Percentiles rank a stretch among this genome's conserved stretches.
Evolutionary conservation across 2,888 invertebrate species (phyloP).

Genomic region (Stenichneumon culpator): DNA sequence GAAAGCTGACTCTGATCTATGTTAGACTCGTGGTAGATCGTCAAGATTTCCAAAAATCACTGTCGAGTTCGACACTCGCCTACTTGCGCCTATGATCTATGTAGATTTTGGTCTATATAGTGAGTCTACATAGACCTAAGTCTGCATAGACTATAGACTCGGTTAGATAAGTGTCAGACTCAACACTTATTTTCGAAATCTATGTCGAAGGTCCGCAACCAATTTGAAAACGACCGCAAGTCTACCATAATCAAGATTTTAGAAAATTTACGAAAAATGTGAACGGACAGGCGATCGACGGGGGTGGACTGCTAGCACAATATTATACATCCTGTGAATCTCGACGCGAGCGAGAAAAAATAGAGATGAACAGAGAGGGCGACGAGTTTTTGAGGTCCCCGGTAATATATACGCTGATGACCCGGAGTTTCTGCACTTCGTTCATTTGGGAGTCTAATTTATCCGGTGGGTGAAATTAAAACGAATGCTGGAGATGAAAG

Average conservation of each 20-base stretch:
- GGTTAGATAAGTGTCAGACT: too few relatives aligned
- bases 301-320: constrained; percentile 46
- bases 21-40: too few relatives aligned
- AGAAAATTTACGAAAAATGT: not conserved
- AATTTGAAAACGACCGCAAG: not conserved
- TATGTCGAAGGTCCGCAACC: not conserved
- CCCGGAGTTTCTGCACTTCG: constrained; percentile 53
- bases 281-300: constrained; percentile 14
- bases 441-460: constrained; percentile 83
- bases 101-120: too few relatives aligned
- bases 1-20: too few relatives aligned
- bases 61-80: too few relatives aligned
- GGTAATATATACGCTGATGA: constrained; percentile 36
- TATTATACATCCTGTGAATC: constrained; percentile 57
- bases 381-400: constrained; percentile 67
- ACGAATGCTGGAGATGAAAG: constrained; percentile 74
- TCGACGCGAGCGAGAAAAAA: not conserved
- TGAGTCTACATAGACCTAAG: too few relatives aligned
- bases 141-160: too few relatives aligned
- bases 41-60: too few relatives aligned
- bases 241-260: not conserved
- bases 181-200: too few relatives aligned
- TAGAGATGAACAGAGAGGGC: not conserved
- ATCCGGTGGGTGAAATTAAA: constrained; percentile 81
- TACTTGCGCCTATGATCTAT: too few relatives aligned